Evolutionary conservation across 2,888 invertebrate species (phyloP).

Genomic region (Drosophila infuscata): DNA sequence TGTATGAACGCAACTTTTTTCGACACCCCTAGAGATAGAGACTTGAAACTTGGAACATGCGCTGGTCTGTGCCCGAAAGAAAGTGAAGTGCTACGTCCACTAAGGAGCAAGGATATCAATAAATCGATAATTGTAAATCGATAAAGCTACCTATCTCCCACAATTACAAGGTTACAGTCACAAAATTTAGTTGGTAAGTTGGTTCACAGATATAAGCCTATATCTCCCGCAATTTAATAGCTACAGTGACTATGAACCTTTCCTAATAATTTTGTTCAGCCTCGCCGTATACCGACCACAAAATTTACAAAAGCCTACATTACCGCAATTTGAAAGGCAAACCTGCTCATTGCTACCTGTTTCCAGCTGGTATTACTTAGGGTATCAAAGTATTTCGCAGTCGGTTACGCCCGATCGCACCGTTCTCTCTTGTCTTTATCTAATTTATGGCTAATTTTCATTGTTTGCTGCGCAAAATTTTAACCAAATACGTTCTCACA

Average conservation of each 20-base stretch:
- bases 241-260: neutral
- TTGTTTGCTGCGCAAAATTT: constrained; percentile 26
- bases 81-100: neutral
- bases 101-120: neutral
- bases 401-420: neutral
- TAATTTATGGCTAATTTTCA: constrained; percentile 27
- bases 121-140: neutral
- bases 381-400: neutral
- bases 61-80: neutral
- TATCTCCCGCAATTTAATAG: neutral
- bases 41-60: neutral
- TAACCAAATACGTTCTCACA: constrained; percentile 20
- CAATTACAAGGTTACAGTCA: neutral
- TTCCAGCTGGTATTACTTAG: neutral
- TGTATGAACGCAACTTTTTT: neutral
- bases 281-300: neutral
- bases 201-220: too few relatives aligned
- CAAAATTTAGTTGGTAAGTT: neutral
- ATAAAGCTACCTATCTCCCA: neutral
- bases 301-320: neutral
- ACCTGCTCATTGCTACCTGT: neutral
- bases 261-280: neutral
- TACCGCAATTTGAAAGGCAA: neutral
- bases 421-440: constrained; percentile 6
- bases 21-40: neutral